phyloP scores from a whole-genome alignment of 2,113 vertebrate species.

The Albula goreensis region DNA sequence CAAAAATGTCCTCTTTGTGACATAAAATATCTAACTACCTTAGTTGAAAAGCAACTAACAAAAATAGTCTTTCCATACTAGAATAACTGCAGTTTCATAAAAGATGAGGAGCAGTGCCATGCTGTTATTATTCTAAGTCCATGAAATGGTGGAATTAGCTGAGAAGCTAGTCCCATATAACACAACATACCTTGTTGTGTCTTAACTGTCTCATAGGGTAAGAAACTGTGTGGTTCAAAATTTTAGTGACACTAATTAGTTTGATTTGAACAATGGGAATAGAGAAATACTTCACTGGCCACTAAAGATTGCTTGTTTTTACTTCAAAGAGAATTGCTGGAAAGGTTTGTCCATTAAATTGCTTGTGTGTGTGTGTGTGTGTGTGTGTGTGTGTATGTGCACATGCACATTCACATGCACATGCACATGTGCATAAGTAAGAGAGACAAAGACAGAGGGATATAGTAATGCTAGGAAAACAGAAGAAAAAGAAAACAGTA shows the following conservation, averaged over 20 bases:
- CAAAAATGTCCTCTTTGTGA: background rate
- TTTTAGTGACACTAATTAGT: background rate
- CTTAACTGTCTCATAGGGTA: background rate
- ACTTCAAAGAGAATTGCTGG: slow-evolving; percentile 10
- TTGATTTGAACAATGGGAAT: background rate
- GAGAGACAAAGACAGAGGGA: background rate
- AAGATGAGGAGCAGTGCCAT: background rate
- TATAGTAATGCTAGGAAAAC: background rate
- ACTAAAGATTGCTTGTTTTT: background rate
- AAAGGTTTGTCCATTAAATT: background rate
- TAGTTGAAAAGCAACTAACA: background rate
- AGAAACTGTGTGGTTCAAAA: background rate
- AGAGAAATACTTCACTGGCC: background rate
- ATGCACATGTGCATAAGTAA: background rate
- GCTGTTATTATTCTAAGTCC: background rate
- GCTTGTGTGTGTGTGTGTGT: background rate
- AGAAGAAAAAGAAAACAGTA: no score
- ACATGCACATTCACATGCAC: no score
- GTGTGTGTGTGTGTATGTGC: background rate
- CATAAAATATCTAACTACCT: background rate
- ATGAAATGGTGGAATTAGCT: background rate
- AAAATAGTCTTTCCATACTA: background rate
- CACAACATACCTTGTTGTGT: background rate
- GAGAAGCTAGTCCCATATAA: background rate
- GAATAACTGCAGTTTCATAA: background rate